A percentile compares a stretch with the other conserved stretches of the same genome.
These are phyloP conservation scores for Oligia strigilis DNA, from an alignment of 2,888 invertebrate species.

Conservation along the genomic window DNA sequence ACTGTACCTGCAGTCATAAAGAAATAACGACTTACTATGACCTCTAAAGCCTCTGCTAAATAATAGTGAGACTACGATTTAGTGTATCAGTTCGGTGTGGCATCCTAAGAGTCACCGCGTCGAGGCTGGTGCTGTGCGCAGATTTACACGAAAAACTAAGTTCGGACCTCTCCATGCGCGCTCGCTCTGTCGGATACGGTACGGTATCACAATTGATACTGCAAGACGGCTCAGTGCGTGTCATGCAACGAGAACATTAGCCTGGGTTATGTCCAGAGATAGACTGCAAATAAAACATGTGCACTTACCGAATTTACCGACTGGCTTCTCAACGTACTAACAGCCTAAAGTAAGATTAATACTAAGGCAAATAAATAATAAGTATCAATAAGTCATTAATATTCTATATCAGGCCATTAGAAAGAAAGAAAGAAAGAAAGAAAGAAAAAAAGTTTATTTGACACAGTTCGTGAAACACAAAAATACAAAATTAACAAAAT, in stretches of 20 bases:
- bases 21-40: no score
- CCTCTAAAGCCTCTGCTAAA: no score
- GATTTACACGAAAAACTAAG: constrained; percentile 29
- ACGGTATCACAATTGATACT: neutral
- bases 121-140: no score
- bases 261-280: neutral
- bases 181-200: constrained; percentile 3
- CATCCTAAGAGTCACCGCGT: no score
- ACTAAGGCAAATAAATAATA: no score
- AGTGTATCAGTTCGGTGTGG: no score
- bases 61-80: no score
- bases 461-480: no score
- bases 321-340: neutral
- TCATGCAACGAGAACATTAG: neutral
- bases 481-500: no score
- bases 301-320: neutral
- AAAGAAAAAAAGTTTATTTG: no score
- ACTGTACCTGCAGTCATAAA: no score
- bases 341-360: neutral
- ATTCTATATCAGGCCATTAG: neutral
- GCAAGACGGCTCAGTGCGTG: neutral
- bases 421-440: no score
- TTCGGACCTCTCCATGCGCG: constrained; percentile 27
- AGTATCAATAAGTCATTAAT: constrained; percentile 9
- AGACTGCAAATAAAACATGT: neutral